A percentile compares a stretch with the other conserved stretches of the same genome.
Conservation (phyloP, 2,797 vertebrate species). For the Novumbra hubbsi region DNA sequence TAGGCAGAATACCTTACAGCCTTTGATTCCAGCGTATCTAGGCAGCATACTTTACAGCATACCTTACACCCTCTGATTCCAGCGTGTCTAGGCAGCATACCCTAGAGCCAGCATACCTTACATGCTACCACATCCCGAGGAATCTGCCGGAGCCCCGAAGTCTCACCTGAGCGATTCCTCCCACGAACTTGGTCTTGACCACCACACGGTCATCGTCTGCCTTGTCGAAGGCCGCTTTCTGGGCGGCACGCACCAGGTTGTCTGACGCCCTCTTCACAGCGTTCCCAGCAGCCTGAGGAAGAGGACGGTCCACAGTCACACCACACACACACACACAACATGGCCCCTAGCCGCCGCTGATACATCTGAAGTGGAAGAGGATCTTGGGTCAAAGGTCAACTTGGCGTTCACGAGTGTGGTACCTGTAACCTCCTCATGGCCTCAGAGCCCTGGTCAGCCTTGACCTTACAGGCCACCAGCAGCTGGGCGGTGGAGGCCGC, state of each 20-base stretch:
- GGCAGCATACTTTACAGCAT: not conserved
- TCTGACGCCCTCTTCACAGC: constrained; percentile 89
- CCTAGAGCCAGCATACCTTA: not conserved
- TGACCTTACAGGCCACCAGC: constrained; percentile 89
- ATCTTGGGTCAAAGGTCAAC: not conserved
- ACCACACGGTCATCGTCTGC: constrained; percentile 84
- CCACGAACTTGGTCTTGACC: constrained; percentile 89
- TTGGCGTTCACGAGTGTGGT: constrained; percentile 10
- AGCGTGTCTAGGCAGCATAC: not conserved
- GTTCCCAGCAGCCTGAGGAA: constrained; percentile 80
- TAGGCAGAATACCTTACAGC: not conserved
- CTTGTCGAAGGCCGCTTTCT: constrained; percentile 88
- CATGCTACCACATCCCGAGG: not conserved
- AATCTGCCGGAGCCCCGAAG: not conserved
- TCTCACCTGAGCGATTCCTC: constrained; percentile 88
- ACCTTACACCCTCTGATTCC: not conserved
- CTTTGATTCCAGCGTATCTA: not conserved
- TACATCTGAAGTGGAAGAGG: not conserved
- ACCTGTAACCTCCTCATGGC: constrained; percentile 91
- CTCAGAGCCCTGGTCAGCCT: constrained; percentile 88
- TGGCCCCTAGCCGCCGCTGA: not conserved
- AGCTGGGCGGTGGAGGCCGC: constrained; percentile 88
- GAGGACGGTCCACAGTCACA: not conserved
- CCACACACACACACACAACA: not conserved
- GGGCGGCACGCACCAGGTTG: constrained; percentile 86